Evolutionary conservation across 2,888 invertebrate species (phyloP).

Genomic region (Eilema sororculum): DNA sequence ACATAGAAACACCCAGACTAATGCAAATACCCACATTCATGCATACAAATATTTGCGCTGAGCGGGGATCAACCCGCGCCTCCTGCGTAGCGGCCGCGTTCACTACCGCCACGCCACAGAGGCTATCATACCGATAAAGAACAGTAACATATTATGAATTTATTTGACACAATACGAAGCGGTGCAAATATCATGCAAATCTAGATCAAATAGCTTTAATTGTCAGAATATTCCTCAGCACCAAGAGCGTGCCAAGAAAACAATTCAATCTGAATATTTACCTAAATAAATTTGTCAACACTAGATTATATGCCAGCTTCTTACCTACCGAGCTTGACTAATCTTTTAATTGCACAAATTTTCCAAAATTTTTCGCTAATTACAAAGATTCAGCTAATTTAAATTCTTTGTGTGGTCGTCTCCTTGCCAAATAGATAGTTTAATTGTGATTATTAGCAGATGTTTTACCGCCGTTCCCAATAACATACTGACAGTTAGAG

Average conservation of each 20-base stretch:
- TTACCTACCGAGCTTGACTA: not conserved
- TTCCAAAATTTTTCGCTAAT: not conserved
- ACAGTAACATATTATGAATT: not conserved
- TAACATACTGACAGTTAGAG: too few species aligned
- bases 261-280: conserved; percentile 24
- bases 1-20: too few species aligned
- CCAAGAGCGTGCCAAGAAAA: conserved; percentile 38
- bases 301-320: conserved; percentile 13
- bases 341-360: not conserved
- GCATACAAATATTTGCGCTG: too few species aligned
- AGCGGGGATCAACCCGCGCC: too few species aligned
- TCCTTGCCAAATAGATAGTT: not conserved
- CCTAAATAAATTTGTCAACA: conserved; percentile 22
- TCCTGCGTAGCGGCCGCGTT: too few species aligned
- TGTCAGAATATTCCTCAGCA: conserved; percentile 24
- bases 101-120: too few species aligned
- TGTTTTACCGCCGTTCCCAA: too few species aligned
- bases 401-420: not conserved
- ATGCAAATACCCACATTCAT: too few species aligned
- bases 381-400: not conserved
- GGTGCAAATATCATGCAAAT: not conserved
- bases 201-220: conserved; percentile 31
- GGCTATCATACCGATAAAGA: too few species aligned
- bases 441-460: not conserved
- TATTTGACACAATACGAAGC: not conserved